Base-by-base conservation (phyloP, 2,888 invertebrate genomes). In the Synanthedon myopaeformis region DNA sequence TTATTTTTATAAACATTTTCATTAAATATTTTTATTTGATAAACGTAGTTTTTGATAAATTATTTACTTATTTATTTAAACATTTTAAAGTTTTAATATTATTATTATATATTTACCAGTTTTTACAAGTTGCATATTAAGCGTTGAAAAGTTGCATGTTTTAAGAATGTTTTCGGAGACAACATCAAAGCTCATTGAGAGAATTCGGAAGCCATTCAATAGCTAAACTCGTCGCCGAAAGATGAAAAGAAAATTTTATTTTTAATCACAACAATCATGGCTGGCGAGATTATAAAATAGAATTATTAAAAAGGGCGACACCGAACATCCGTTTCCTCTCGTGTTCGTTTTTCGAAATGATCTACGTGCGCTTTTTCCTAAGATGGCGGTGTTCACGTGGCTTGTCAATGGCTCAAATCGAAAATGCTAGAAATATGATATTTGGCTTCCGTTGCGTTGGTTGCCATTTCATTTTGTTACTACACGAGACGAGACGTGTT, bases 301-400 rank as follows among this genome's bases (percentile, higher is more conserved):
- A 74, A 82, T 76, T 82, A 81, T 82, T 82, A 82, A 80, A 59
- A 83, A 79, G 75, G 70, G 67, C 73, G 78, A 81, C 77, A 76
- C 76, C 76, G 75, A 69, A 74, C 82, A 79, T 84, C 84, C 84
- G 84, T 66, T 84, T 84, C 82, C 83, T 80, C 70, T 76, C 73
- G 64, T 65, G 62, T 75, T 74, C 71, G 69, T 65, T 62, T 67
- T 70, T 71, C 63, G 56, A 62, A 62, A 60, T 54, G 58, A 23
- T 50, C 53, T 64, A 64, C 65, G 67, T 67, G 63, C 63, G 68
- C 62, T 64, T 71, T 71, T 68, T 64, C 66, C 64, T 65, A 68
- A 72, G 53, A 70, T 68, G 70, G 65, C 72, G 63, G 65, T 53
- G 73, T 52, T 45, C n/a, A 13, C 13, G 45, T 13, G 14, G 2